Conservation (phyloP, 2,888 invertebrate genomes). For the Orthosia gothica region DNA sequence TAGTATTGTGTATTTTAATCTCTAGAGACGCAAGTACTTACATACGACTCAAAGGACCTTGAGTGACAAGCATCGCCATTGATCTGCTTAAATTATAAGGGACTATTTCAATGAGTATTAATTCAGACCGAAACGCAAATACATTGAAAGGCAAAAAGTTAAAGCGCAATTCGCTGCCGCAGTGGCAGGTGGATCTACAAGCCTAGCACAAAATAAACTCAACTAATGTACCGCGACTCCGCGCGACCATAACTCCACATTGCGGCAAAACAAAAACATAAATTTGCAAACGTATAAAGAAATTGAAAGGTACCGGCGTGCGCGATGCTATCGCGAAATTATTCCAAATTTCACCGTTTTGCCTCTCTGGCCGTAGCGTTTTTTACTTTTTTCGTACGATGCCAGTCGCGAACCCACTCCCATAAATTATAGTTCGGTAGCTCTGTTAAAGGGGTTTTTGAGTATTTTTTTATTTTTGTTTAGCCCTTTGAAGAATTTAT, state of each 20-base stretch:
- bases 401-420: slow-evolving; percentile 84
- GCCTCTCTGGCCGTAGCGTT: slow-evolving; percentile 77
- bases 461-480: slow-evolving; percentile 87
- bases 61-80: slow-evolving; percentile 34
- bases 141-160: slow-evolving; percentile 40
- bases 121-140: slow-evolving; percentile 53
- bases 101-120: slow-evolving; percentile 44
- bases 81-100: slow-evolving; percentile 48
- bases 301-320: slow-evolving; percentile 89
- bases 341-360: slow-evolving; percentile 91
- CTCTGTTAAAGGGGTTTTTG: slow-evolving; percentile 89
- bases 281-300: slow-evolving; percentile 88
- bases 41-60: slow-evolving; percentile 30
- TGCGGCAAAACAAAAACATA: slow-evolving; percentile 79
- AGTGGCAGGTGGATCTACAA: slow-evolving; percentile 62
- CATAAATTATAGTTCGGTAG: slow-evolving; percentile 92
- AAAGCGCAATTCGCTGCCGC: slow-evolving; percentile 49
- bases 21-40: slow-evolving; percentile 28
- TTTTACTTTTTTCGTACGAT: slow-evolving; percentile 84
- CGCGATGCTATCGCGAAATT: slow-evolving; percentile 90
- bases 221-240: slow-evolving; percentile 63
- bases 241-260: slow-evolving; percentile 77
- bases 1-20: slow-evolving; percentile 44
- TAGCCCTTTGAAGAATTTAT: slow-evolving; percentile 91
- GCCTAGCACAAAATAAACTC: slow-evolving; percentile 63